Percentiles rank a stretch among this genome's conserved stretches.
These are phyloP conservation scores for Euclidia mi DNA, from an alignment of 2,888 invertebrate genomes.

Conservation along the genomic window DNA sequence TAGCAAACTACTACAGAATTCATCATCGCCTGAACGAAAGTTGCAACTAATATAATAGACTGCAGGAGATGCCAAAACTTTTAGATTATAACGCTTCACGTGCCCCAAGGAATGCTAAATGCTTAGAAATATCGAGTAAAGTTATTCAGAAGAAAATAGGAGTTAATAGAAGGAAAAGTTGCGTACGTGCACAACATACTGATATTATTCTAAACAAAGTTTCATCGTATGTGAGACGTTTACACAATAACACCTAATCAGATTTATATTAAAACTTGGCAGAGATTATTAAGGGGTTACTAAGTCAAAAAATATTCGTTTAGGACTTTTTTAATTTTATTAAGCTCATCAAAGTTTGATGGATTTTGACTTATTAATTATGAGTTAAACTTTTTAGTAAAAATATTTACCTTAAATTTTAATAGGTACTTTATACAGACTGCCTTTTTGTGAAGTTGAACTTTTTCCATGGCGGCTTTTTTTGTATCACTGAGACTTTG, in stretches of 20 bases:
- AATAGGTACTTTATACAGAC: too few relatives aligned
- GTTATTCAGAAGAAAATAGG: conserved; percentile 15
- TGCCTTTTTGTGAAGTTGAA: too few relatives aligned
- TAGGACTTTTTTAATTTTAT: too few relatives aligned
- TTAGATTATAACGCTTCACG: conserved; percentile 1
- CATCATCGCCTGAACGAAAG: too few relatives aligned
- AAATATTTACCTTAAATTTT: too few relatives aligned
- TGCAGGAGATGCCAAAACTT: not conserved
- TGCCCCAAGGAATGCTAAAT: conserved; percentile 4
- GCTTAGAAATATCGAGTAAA: conserved; percentile 12
- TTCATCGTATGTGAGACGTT: conserved; percentile 11
- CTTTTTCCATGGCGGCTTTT: too few relatives aligned
- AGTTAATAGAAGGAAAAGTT: conserved; percentile 20
- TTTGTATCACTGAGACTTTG: too few relatives aligned
- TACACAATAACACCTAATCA: conserved; percentile 7
- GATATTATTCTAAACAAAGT: conserved; percentile 15
- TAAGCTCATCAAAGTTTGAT: too few relatives aligned
- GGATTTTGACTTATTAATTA: too few relatives aligned
- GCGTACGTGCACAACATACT: conserved; percentile 11
- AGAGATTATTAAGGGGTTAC: not conserved
- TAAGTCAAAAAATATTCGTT: too few relatives aligned
- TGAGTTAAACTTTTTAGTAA: too few relatives aligned
- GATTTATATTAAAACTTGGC: conserved; percentile 11
- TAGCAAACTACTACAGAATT: too few relatives aligned
- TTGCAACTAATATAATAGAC: not conserved